Percentiles rank a stretch among this genome's conserved stretches.
phyloP scores from a whole-genome alignment of 2,113 vertebrate genomes.

The Python bivittatus region DNA sequence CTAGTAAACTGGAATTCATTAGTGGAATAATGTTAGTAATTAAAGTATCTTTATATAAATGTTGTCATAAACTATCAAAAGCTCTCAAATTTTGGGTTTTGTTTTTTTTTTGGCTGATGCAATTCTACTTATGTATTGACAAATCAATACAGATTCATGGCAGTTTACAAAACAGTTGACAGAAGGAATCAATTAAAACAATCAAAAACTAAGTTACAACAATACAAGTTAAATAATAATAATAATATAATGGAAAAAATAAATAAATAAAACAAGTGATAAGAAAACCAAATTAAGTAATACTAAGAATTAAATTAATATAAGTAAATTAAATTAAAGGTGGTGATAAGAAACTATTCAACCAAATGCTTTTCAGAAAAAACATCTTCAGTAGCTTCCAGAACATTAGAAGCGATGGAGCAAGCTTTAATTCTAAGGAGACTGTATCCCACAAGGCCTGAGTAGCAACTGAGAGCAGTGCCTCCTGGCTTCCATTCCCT shows the following conservation, averaged over 20 bases:
- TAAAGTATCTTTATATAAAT: not conserved
- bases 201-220: not conserved
- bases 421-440: not conserved
- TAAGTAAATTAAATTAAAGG: not conserved
- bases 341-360: not conserved
- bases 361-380: not conserved
- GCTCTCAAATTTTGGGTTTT: not conserved
- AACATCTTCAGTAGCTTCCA: not conserved
- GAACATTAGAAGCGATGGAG: not conserved
- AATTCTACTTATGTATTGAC: not conserved
- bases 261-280: not conserved
- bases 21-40: not conserved
- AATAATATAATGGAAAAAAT: not conserved
- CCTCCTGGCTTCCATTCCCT: not conserved
- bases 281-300: not conserved
- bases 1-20: not conserved
- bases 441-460: not conserved
- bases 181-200: not conserved
- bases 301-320: not conserved
- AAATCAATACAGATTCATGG: not conserved
- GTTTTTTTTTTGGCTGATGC: not conserved
- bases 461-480: not conserved
- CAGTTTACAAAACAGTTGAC: not conserved
- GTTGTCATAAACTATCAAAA: not conserved
- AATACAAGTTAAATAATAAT: not conserved